Conservation (phyloP, 1,140 invertebrate species). For the Eufriesea mexicana region DNA sequence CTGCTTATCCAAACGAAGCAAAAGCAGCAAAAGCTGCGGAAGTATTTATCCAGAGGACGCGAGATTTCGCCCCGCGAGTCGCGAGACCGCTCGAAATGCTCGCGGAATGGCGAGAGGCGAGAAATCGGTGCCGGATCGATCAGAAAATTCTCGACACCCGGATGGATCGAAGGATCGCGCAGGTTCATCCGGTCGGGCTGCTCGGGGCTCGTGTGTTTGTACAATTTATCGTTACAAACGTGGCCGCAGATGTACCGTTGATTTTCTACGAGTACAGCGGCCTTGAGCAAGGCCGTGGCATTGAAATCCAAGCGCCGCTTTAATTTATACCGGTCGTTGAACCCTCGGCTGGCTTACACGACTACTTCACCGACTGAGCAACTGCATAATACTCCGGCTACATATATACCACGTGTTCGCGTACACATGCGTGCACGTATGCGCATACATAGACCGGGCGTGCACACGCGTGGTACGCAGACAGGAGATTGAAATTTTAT, state of each 20-base stretch:
- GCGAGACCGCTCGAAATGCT: too few species aligned
- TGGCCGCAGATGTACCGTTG: slow-evolving; percentile 64
- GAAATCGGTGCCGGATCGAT: background rate
- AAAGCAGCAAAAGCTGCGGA: too few species aligned
- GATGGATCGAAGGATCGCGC: background rate
- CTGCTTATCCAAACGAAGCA: too few species aligned
- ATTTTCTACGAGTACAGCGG: slow-evolving; percentile 68
- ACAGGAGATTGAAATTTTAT: slow-evolving; percentile 19
- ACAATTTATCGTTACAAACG: slow-evolving; percentile 63
- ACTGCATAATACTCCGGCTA: slow-evolving; percentile 63
- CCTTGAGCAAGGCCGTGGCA: slow-evolving; percentile 72
- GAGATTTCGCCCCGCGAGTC: too few species aligned
- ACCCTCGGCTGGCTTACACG: slow-evolving; percentile 62
- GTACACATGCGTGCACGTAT: background rate
- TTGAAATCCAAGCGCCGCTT: slow-evolving; percentile 72
- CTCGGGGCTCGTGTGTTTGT: background rate
- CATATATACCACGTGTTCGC: slow-evolving; percentile 3
- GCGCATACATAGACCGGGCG: background rate
- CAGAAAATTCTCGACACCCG: background rate
- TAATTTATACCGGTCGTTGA: slow-evolving; percentile 74
- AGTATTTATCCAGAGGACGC: too few species aligned
- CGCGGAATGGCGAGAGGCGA: too few species aligned
- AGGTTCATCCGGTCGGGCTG: background rate
- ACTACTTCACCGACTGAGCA: slow-evolving; percentile 65
- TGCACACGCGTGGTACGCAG: background rate